phyloP scores from a whole-genome alignment of 2,113 vertebrate genomes.

The Cavia aperea region DNA sequence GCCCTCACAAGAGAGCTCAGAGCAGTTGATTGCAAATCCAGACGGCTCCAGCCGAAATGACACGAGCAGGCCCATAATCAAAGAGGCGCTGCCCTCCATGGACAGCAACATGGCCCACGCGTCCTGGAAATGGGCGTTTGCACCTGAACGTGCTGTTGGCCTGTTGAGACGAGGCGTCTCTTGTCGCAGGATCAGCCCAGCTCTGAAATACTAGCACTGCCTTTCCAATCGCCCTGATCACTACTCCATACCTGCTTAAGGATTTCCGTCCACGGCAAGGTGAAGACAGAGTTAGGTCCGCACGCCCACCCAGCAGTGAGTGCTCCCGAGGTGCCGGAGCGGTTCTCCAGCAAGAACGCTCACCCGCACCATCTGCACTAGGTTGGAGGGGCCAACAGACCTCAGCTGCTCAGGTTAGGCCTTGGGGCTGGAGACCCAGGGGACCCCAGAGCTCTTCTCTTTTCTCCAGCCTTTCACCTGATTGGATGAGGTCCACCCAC shows the following conservation, averaged over 20 bases:
- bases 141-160: accelerated
- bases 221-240: neutral
- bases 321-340: neutral
- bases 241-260: neutral
- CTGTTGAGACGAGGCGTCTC: neutral
- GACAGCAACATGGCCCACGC: neutral
- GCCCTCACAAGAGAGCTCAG: neutral
- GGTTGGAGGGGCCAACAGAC: neutral
- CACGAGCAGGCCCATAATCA: neutral
- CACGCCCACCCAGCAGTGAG: accelerated
- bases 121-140: neutral
- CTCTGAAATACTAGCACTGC: neutral
- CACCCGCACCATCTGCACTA: accelerated
- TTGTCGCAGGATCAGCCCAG: neutral
- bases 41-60: neutral
- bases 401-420: neutral
- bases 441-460: neutral
- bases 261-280: neutral
- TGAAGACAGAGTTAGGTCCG: neutral
- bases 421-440: neutral
- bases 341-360: neutral
- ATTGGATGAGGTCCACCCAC: neutral
- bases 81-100: neutral
- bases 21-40: neutral
- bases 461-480: neutral